Evolutionary conservation across 2,113 vertebrate genomes (phyloP), one percentile per base, ranked within the genome.

Genomic region (Nerophis lumbriciformis): DNA sequence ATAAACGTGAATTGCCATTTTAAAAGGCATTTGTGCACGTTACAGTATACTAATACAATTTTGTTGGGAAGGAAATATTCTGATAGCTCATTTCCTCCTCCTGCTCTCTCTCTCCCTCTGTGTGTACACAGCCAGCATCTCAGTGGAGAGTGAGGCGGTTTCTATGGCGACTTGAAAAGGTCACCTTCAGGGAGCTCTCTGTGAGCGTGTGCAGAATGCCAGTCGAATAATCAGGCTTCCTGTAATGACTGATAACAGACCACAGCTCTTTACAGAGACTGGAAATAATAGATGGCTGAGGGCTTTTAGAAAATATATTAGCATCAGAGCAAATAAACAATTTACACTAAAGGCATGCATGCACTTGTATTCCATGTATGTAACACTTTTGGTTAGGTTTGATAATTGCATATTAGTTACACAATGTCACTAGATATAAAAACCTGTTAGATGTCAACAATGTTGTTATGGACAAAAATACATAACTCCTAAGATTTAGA

Each of bases 171-270:
- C 90, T 38, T 9, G 56, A 73, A 92, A 92, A 93, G 90, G 89
- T 92, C 91, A 92, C 91, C 91, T 94, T 86, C 85, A 92, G 87
- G 87, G 90, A 92, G 85, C 88, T 88, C 77, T 80, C 80, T 69
- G 76, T 75, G 81, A 73, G 52, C 81, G 82, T 75, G 55, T 66
- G 70, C 82, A 78, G 86, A 89, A 91, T 89, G 83, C 87, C 79
- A 81, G 77, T 66, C 35, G 69, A 82, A 92, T 86, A 90, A 92
- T 91, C 87, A 90, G 88, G 87, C 80, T 87, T 90, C 85, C 89
- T 81, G 77, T 84, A 85, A 88, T 86, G 83, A 78, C 75, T 84
- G 85, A 84, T 90, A 91, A 90, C 77, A 88, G 82, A 82, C 82
- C 65, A 48, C 68, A 76, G 75, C 88, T 91, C 85, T 86, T 90